A percentile compares a stretch with the other conserved stretches of the same genome.
Evolutionary conservation across 2,113 vertebrate species (phyloP).

Genomic region (Eleginops maclovinus): DNA sequence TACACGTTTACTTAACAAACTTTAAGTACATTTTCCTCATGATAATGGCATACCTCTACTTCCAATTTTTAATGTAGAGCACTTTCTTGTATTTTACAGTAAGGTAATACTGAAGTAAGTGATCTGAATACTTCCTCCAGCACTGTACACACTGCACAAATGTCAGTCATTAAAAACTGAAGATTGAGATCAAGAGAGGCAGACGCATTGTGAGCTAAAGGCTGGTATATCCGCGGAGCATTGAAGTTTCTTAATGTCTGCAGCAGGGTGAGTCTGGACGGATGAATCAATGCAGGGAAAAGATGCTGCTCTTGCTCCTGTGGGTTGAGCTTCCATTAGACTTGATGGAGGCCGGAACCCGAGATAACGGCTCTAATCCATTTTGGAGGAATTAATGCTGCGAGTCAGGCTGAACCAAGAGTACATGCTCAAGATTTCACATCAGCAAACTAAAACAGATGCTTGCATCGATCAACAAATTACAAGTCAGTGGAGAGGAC

Average conservation of each 20-base stretch:
- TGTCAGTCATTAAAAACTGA: constrained; percentile 10
- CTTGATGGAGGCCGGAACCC: constrained; percentile 76
- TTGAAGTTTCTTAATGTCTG: constrained; percentile 58
- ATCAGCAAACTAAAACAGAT: constrained; percentile 39
- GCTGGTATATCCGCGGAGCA: constrained; percentile 27
- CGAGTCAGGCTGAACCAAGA: constrained; percentile 32
- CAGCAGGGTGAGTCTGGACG: constrained; percentile 44
- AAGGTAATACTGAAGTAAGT: no score
- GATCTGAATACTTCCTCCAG: no score
- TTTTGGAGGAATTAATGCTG: constrained; percentile 71
- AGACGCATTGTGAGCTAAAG: constrained; percentile 47
- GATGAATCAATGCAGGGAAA: constrained; percentile 74
- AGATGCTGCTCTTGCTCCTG: constrained; percentile 66
- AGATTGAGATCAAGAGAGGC: constrained; percentile 13
- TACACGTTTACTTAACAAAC: no score
- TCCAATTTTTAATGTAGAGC: no score
- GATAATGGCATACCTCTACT: no score
- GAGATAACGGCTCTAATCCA: constrained; percentile 73
- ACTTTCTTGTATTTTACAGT: no score
- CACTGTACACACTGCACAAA: not conserved
- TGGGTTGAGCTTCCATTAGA: constrained; percentile 77
- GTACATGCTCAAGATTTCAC: constrained; percentile 34
- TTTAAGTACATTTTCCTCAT: no score
- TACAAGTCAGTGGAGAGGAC: not conserved
- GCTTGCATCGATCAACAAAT: not conserved